Conservation (phyloP, 1,140 invertebrate genomes). For the Maniola jurtina region DNA sequence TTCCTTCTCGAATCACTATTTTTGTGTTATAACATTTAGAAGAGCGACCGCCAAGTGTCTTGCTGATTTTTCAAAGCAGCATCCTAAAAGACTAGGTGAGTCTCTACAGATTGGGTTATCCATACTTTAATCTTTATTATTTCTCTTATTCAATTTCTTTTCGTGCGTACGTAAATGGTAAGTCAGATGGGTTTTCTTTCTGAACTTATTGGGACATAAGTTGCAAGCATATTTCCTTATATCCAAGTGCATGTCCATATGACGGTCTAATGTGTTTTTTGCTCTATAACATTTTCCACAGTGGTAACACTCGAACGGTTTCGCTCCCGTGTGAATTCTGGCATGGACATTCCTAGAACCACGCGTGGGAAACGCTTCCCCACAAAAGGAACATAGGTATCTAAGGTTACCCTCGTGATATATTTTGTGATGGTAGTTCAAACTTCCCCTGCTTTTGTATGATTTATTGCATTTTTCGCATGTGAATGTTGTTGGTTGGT, state of each 20-base stretch:
- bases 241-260: constrained; percentile 57
- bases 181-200: constrained; percentile 55
- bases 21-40: too few relatives aligned
- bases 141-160: constrained; percentile 13
- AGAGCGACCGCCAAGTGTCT: too few relatives aligned
- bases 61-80: too few relatives aligned
- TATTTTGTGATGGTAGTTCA: constrained; percentile 44
- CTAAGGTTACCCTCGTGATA: constrained; percentile 50
- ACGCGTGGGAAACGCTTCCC: constrained; percentile 55
- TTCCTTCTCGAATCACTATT: background rate
- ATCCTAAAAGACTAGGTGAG: too few relatives aligned
- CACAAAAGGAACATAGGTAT: constrained; percentile 51
- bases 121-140: background rate
- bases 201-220: constrained; percentile 74
- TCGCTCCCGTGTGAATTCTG: constrained; percentile 72
- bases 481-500: constrained; percentile 12
- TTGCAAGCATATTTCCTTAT: constrained; percentile 74
- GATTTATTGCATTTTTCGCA: constrained; percentile 51
- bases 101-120: too few relatives aligned
- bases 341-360: constrained; percentile 55
- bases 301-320: constrained; percentile 78
- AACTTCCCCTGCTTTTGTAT: constrained; percentile 42
- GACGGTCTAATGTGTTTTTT: constrained; percentile 50
- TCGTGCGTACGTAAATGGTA: constrained; percentile 55
- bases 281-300: constrained; percentile 73